Percentiles rank a stretch among this genome's conserved stretches.
phyloP scores from a whole-genome alignment of 2,888 invertebrate genomes.

The Geotrupes spiniger region DNA sequence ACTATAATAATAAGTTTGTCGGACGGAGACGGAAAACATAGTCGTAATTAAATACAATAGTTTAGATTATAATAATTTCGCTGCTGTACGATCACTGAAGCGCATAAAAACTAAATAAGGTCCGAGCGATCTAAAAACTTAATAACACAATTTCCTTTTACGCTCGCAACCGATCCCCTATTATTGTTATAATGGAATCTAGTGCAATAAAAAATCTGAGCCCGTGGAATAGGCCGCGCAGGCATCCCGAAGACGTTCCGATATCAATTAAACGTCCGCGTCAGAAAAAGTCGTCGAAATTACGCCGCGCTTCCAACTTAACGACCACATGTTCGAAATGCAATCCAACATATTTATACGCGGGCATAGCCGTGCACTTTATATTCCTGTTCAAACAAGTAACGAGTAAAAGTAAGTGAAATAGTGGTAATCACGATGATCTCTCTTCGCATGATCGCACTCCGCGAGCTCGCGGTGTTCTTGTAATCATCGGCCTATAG shows the following conservation, averaged over 20 bases:
- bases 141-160: too few species aligned
- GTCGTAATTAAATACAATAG: too few species aligned
- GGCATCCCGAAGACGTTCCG: not conserved
- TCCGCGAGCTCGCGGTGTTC: conserved; percentile 17
- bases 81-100: too few species aligned
- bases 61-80: too few species aligned
- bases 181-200: too few species aligned
- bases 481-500: conserved; percentile 26
- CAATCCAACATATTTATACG: conserved; percentile 3
- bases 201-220: too few species aligned
- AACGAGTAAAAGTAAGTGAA: conserved; percentile 14
- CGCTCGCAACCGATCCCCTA: too few species aligned
- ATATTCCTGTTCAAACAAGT: conserved; percentile 8
- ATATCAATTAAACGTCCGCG: conserved; percentile 1
- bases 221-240: too few species aligned
- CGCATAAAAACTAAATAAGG: too few species aligned
- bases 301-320: not conserved
- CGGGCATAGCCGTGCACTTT: conserved; percentile 6
- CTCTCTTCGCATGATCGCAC: conserved; percentile 28
- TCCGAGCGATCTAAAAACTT: too few species aligned
- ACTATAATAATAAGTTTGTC: too few species aligned
- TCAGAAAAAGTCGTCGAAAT: conserved; percentile 1
- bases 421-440: conserved; percentile 24
- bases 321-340: conserved; percentile 1
- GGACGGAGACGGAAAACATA: too few species aligned